Base-by-base conservation (phyloP, 2,113 vertebrate genomes). In the Todiramphus chloris region DNA sequence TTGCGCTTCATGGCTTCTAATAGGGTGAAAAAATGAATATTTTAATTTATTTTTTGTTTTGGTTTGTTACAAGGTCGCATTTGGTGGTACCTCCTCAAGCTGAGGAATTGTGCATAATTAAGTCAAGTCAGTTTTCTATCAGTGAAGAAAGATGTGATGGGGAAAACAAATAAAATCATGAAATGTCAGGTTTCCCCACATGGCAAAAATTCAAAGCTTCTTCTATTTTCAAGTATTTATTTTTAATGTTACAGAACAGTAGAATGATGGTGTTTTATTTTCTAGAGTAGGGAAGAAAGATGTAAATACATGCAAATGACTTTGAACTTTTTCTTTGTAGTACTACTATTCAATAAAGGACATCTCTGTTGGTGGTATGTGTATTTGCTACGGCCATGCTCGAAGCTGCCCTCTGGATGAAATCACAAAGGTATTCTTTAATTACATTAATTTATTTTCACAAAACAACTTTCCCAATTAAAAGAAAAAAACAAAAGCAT, bases 281-380 rank as follows among this genome's bases (percentile, higher is more conserved):
- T 66, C 18, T 13, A 37, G 64, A 66, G 18, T 43, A 64, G 10
- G 3, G 5, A 31, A 17, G 46, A 30, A 33, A 58, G 13, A 43
- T 33, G 8, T 56, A 87, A 62, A 83, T 74, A 16, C 6, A 16
- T 35, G 4, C 21, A 18, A 51, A 60, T 37, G 1, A 82, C 11
- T 83, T 84, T 31, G 59, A 66, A 69, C 14, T 89, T 87, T 33
- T 90, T 95, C 95, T 96, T 92, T 75, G 33, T 94, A 99, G 99
- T 99, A 99, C 95, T 99, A 98, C 94, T 99, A 99, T 91, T 99
- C 99, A 90, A 97, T 99, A 97, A 99, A 99, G 95, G 99, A 99
- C 89, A 98, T 99, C 74, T 99, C 99, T 18, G 97, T 99, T 72
- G 99, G 99, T 15, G 99, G 99, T 35, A 99, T 99, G 99, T 99